These are phyloP conservation scores for Pampusana beccarii DNA, from an alignment of 2,113 vertebrate species.

Conservation along the genomic window DNA sequence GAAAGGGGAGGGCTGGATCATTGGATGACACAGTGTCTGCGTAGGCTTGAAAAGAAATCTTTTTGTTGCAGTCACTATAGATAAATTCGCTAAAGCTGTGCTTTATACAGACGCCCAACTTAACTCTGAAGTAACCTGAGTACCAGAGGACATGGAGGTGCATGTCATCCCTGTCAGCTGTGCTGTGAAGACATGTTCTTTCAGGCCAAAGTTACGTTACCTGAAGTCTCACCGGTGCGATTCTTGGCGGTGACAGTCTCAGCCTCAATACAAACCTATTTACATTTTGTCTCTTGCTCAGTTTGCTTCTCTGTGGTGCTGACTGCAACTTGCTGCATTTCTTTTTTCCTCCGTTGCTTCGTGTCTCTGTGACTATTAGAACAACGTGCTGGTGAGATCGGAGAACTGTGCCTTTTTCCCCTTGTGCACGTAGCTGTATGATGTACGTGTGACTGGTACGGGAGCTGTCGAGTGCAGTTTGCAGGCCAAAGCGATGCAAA, in stretches of 20 bases:
- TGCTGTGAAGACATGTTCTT: rapidly evolving
- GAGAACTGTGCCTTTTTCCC: background rate
- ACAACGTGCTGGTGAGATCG: background rate
- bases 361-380: background rate
- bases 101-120: background rate
- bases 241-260: background rate
- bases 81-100: background rate
- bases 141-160: background rate
- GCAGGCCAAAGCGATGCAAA: background rate
- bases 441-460: background rate
- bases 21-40: background rate
- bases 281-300: background rate
- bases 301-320: background rate
- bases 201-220: background rate
- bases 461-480: background rate
- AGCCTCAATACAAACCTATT: background rate
- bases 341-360: background rate
- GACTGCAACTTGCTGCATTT: background rate
- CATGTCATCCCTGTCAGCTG: background rate
- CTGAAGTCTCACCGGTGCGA: background rate
- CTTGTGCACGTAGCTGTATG: background rate
- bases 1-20: background rate
- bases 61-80: background rate
- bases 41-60: background rate
- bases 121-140: background rate